Evolutionary conservation across 37 sponge, comb jelly and placozoan species (phyloP), one percentile per base, ranked within the genome.

Genomic region (Amphimedon queenslandica): DNA sequence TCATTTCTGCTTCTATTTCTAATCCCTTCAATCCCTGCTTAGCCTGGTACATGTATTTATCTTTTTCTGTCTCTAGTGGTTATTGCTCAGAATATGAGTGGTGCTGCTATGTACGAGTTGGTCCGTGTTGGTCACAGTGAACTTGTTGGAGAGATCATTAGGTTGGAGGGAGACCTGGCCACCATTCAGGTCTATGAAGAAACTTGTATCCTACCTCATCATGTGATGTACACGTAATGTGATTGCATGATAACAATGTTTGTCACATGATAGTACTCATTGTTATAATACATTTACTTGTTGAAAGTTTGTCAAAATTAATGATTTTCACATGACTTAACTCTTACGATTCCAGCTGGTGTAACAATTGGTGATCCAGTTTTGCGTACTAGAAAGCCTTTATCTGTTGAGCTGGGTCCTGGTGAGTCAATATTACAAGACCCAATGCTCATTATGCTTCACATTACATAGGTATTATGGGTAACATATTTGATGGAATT

Each of bases 91-190:
- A 65, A 74, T 40, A 98, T 98, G 99, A 86, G 87, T 79, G 99
- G 99, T 41, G 92, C 99, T 41, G 96, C 96, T 55, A 98, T 98
- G 99, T 98, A 98, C 90, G 99, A 98, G 74, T 79, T 98, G 92
- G 99, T 90, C 34, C 83, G 99, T 72, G 95, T 98, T 18, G 99
- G 99, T 3, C 90, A 98, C 76, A 80, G 86, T 38, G 90, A 94
- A 67, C 82, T 98, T 63, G 99, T 98, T 2, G 99, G 99, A 24
- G 99, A 98, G 80, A 98, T 98, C 76, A 98, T 98, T 74, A 66
- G 96, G 27, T 81, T 98, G 53, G 99, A 98, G 77, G 99, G 95
- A 34, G 99, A 92, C 25, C 80, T 87, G 20, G 99, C 99, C 28
- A 98, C 99, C 36, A 98, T 98, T 42, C 99, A 98, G 68, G 95